Evolutionary conservation across 1,140 invertebrate genomes (phyloP), one percentile per base, ranked within the genome.

Genomic region (Heliconius hewitsoni): DNA sequence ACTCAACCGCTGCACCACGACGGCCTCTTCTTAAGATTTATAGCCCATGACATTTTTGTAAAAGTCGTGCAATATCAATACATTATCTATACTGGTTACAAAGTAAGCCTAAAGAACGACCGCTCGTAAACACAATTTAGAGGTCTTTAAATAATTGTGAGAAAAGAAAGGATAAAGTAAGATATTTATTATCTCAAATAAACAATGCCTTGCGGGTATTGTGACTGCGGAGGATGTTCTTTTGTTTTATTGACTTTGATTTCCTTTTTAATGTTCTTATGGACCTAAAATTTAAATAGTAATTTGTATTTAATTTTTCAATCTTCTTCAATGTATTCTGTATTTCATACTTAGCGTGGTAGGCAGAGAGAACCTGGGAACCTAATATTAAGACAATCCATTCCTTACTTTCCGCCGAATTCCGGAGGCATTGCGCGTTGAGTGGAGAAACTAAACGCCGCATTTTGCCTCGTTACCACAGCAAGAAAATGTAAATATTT

Each of bases 41-140:
- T 52, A 19, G 16, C 19, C 1, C 0, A 2, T 19, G 1, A 52
- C 50, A 52, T 52, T 52, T 19, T 19, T 52, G n/a, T 9, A 23
- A 57, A 57, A 3, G 2, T 57, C 6, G 16, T 18, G 16, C 1
- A 8, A 9, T 2, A 39, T 75, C 74, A 39, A 18, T 8, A 23
- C n/a, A 66, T 60, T 16, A 3, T 57, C 1, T 23, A 23, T 19
- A 37, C 30, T 60, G 27, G 11, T 52, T 34, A n/a, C 55, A 60
- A 19, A 75, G 74, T n/a, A 37, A 75, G 37, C 19, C 52, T 75
- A 60, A 75, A 34, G 37, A 66, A 75, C 46, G 34, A 52, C 34
- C 46, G 19, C 55, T 57, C 74, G 74, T 75, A 75, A 74, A 52
- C 37, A 75, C 55, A 60, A 75, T 75, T 60, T 60, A 57, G 74